A percentile compares a stretch with the other conserved stretches of the same genome.
These are phyloP conservation scores for Hippocampus mohnikei DNA, from an alignment of 2,113 vertebrate genomes.

Conservation along the genomic window DNA sequence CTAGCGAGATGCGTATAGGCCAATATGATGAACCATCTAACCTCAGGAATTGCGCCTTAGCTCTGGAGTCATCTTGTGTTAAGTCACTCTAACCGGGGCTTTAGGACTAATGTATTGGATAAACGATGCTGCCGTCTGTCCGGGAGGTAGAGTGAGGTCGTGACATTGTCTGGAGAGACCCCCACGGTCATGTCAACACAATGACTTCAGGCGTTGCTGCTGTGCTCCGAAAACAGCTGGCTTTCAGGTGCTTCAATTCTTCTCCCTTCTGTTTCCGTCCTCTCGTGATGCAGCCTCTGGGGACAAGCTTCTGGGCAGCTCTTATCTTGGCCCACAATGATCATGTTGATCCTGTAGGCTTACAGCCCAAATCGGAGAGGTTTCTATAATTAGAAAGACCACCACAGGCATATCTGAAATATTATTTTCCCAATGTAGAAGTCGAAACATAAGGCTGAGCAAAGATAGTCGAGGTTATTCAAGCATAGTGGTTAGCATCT, in stretches of 20 bases:
- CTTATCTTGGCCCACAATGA: conserved; percentile 44
- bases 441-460: conserved; percentile 42
- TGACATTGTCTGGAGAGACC: conserved; percentile 45
- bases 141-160: conserved; percentile 34
- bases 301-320: conserved; percentile 50
- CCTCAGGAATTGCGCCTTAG: conserved; percentile 30
- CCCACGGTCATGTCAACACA: conserved; percentile 42
- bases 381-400: conserved; percentile 56
- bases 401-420: conserved; percentile 54
- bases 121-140: conserved; percentile 31
- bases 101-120: conserved; percentile 40
- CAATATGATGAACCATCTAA: conserved; percentile 24
- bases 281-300: conserved; percentile 51
- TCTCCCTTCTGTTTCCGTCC: conserved; percentile 28
- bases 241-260: conserved; percentile 42
- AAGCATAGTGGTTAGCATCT: conserved; percentile 58
- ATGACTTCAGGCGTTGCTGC: conserved; percentile 27
- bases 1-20: conserved; percentile 28
- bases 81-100: conserved; percentile 37
- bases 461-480: conserved; percentile 54
- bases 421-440: conserved; percentile 38
- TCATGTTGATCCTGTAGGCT: conserved; percentile 60
- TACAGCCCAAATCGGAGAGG: conserved; percentile 37
- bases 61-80: conserved; percentile 41
- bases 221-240: conserved; percentile 22